phyloP scores from a whole-genome alignment of 2,888 invertebrate genomes.

The Zaprionus bogoriensis region DNA sequence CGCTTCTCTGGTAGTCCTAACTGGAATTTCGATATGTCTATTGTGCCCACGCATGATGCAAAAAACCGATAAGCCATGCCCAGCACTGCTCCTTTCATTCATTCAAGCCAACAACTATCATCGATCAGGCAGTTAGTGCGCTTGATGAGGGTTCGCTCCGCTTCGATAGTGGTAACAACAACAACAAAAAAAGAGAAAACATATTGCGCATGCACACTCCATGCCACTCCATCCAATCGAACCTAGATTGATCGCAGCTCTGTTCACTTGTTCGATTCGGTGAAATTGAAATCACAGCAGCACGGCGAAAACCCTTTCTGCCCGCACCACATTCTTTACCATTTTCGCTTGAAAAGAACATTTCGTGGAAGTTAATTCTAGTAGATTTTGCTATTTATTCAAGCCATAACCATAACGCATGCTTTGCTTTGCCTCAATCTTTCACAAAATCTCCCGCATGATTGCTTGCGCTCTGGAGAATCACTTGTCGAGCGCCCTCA shows the following conservation, averaged over 20 bases:
- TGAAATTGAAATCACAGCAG: no score
- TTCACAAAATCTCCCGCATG: slow-evolving; percentile 60
- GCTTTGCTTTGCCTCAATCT: slow-evolving; percentile 7
- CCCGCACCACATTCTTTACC: slow-evolving; percentile 10
- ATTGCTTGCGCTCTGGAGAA: slow-evolving; percentile 22
- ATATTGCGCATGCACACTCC: slow-evolving; percentile 60
- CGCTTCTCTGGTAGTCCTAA: slow-evolving; percentile 64
- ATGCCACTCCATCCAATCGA: no score
- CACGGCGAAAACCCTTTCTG: slow-evolving; percentile 25
- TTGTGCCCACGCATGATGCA: slow-evolving; percentile 51
- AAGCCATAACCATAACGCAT: slow-evolving; percentile 18
- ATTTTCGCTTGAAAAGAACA: slow-evolving; percentile 40
- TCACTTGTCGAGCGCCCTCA: slow-evolving; percentile 52
- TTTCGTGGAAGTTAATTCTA: slow-evolving; percentile 70
- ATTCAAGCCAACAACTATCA: slow-evolving; percentile 20
- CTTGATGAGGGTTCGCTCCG: slow-evolving; percentile 61
- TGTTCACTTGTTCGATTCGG: slow-evolving; percentile 47
- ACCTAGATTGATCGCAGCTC: slow-evolving; percentile 51
- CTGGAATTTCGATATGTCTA: slow-evolving; percentile 31
- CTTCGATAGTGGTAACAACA: slow-evolving; percentile 60
- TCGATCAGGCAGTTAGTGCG: slow-evolving; percentile 52
- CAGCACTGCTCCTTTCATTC: slow-evolving; percentile 31
- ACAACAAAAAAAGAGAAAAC: no score
- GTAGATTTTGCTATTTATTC: slow-evolving; percentile 53
- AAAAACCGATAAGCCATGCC: slow-evolving; percentile 52